phyloP scores from a whole-genome alignment of 2,797 vertebrate genomes.

The Parauchenoglanis ngamensis region DNA sequence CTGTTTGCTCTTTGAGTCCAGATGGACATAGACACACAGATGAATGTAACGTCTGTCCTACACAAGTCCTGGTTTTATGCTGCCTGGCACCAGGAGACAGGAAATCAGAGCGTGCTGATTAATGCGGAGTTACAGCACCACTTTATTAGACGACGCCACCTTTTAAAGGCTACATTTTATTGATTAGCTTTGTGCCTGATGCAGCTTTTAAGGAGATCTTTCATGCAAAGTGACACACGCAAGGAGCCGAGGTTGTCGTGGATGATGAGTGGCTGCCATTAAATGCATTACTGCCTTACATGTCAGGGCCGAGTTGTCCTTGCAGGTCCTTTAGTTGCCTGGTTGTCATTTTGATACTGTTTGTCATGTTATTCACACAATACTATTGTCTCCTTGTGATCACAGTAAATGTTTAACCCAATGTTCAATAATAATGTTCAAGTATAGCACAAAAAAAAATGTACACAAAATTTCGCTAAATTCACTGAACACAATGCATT shows the following conservation, averaged over 20 bases:
- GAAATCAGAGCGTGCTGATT: conserved; percentile 5
- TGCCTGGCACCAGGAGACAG: conserved; percentile 10
- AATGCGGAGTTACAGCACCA: background rate
- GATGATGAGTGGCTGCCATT: background rate
- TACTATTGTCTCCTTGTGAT: background rate
- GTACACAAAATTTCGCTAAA: background rate
- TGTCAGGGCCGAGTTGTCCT: background rate
- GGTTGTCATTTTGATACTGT: too few relatives aligned
- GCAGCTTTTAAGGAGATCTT: background rate
- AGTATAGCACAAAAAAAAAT: background rate
- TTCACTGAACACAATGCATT: background rate
- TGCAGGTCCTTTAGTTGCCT: background rate
- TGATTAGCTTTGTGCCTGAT: background rate
- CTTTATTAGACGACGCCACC: background rate
- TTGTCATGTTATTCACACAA: background rate
- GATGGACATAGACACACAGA: background rate
- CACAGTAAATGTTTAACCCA: background rate
- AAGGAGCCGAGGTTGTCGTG: background rate
- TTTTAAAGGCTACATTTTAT: background rate
- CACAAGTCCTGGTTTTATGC: background rate
- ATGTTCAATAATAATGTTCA: too few relatives aligned
- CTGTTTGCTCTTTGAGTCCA: background rate
- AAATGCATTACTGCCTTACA: background rate
- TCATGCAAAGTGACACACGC: background rate
- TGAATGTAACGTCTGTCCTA: background rate